A percentile compares a stretch with the other conserved stretches of the same genome.
Evolutionary conservation across 2,113 vertebrate species (phyloP).

Genomic region (Neopipo cinnamomea): DNA sequence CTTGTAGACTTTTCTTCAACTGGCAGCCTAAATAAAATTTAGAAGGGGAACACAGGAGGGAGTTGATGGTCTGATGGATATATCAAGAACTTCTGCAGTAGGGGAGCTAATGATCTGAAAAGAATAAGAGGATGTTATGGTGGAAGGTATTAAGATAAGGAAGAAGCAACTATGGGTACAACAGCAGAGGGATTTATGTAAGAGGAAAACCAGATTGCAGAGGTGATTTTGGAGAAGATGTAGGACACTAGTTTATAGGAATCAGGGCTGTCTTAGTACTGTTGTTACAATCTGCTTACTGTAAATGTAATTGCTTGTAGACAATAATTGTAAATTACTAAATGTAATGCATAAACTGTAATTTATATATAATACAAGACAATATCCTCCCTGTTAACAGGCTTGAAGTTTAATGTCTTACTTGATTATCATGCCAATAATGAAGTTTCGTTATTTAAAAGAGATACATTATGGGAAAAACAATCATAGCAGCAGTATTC

Average conservation of each 20-base stretch:
- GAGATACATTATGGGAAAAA: constrained; percentile 30
- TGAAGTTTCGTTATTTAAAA: constrained; percentile 18
- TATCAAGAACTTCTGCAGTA: neutral
- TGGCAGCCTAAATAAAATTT: neutral
- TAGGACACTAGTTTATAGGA: neutral
- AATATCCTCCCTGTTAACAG: constrained; percentile 30
- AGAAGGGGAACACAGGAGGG: neutral
- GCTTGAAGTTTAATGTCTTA: constrained; percentile 45
- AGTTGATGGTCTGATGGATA: neutral
- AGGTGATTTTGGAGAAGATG: neutral
- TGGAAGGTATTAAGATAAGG: neutral
- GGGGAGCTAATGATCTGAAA: neutral
- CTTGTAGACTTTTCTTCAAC: neutral
- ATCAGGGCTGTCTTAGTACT: neutral
- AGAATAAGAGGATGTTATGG: neutral
- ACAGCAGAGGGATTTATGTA: neutral
- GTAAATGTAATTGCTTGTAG: constrained; percentile 54
- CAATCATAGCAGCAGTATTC: constrained; percentile 23
- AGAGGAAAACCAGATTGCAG: neutral
- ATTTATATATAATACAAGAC: constrained; percentile 6
- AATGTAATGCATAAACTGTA: constrained; percentile 3
- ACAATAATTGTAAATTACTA: constrained; percentile 34
- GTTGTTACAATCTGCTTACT: constrained; percentile 19
- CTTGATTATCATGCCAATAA: constrained; percentile 50
- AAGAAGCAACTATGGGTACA: neutral